A percentile compares a stretch with the other conserved stretches of the same genome.
Conservation (phyloP, 2,888 invertebrate species). For the Pterostichus niger region DNA sequence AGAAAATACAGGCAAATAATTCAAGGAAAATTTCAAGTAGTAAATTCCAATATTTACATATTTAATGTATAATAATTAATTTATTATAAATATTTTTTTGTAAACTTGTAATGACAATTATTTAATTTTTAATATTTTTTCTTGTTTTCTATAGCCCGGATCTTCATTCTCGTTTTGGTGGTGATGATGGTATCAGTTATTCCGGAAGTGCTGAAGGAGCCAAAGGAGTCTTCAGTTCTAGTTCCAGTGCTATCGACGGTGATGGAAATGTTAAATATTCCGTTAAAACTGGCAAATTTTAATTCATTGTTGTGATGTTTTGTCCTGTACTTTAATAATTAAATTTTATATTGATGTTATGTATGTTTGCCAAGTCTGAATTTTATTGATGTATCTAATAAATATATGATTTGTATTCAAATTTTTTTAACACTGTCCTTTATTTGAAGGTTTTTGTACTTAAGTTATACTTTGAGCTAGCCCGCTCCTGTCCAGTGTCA, state of each 20-base stretch:
- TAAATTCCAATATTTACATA: too few species aligned
- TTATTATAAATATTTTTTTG: too few species aligned
- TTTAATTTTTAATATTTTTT: neutral
- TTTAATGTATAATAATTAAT: too few species aligned
- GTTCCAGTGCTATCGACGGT: slow-evolving; percentile 76
- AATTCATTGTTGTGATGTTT: slow-evolving; percentile 67
- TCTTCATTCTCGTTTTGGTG: slow-evolving; percentile 76
- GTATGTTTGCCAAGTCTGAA: slow-evolving; percentile 63
- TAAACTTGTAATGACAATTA: too few species aligned
- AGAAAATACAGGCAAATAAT: too few species aligned
- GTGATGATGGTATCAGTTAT: slow-evolving; percentile 74
- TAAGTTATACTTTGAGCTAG: too few species aligned
- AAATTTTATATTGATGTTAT: slow-evolving; percentile 54
- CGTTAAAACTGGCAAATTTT: slow-evolving; percentile 78
- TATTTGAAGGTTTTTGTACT: too few species aligned
- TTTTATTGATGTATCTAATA: slow-evolving; percentile 44
- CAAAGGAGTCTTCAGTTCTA: slow-evolving; percentile 78
- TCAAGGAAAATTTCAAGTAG: too few species aligned
- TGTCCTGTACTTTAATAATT: slow-evolving; percentile 29
- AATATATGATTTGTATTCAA: slow-evolving; percentile 11
- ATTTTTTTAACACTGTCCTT: neutral
- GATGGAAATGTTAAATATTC: slow-evolving; percentile 78
- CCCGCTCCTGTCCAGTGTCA: too few species aligned
- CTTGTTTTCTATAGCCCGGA: slow-evolving; percentile 72
- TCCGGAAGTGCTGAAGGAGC: slow-evolving; percentile 76